Evolutionary conservation across 1,140 invertebrate genomes (phyloP).

Genomic region (Zaprionus africanus): DNA sequence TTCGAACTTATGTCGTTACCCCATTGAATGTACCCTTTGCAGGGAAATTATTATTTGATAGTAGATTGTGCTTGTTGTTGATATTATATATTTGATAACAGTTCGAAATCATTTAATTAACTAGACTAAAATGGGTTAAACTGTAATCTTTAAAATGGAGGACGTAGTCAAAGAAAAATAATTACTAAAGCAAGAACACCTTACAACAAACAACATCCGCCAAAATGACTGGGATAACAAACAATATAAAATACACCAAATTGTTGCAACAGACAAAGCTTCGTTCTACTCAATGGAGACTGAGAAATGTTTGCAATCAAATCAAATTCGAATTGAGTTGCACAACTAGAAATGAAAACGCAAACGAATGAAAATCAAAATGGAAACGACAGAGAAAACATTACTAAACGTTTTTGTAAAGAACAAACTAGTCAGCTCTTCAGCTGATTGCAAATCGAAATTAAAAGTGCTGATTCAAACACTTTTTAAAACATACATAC

Average conservation of each 20-base stretch:
- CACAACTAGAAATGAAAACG: constrained; percentile 58
- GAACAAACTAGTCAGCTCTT: constrained; percentile 50
- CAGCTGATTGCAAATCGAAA: constrained; percentile 68
- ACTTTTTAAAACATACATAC: too few species aligned
- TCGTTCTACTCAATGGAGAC: constrained; percentile 18
- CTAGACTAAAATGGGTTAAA: too few species aligned
- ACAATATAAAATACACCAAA: constrained; percentile 74
- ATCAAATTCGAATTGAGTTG: constrained; percentile 72
- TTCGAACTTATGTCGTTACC: too few species aligned
- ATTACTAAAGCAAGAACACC: not conserved
- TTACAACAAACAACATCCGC: not conserved
- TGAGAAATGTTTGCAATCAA: constrained; percentile 62
- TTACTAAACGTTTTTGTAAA: constrained; percentile 35
- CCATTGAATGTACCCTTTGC: too few species aligned
- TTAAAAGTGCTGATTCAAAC: not conserved
- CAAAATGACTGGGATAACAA: constrained; percentile 56
- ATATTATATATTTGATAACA: too few species aligned
- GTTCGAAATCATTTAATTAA: not conserved
- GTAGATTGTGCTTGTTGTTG: too few species aligned
- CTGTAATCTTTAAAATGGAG: not conserved
- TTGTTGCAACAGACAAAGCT: constrained; percentile 55
- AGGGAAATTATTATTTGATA: too few species aligned
- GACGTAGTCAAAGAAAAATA: not conserved
- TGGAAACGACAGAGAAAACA: constrained; percentile 22
- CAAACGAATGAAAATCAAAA: constrained; percentile 41